phyloP scores from a whole-genome alignment of 2,113 vertebrate genomes.

The Sander lucioperca region DNA sequence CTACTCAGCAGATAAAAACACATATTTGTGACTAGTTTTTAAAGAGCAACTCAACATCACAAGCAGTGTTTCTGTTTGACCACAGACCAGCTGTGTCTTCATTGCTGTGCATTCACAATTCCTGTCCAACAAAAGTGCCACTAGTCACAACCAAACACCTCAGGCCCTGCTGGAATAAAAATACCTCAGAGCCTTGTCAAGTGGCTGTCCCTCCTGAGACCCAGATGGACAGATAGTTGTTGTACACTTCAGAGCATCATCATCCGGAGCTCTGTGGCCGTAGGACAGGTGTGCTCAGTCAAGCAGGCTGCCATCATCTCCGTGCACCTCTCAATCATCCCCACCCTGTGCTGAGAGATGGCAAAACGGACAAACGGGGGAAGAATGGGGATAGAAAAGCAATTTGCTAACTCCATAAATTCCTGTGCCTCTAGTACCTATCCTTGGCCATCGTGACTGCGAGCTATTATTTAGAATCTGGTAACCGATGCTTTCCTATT shows the following conservation, averaged over 20 bases:
- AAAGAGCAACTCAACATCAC: neutral
- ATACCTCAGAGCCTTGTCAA: conserved; percentile 63
- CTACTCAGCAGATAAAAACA: neutral
- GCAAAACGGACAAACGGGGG: conserved; percentile 56
- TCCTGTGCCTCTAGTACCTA: conserved; percentile 61
- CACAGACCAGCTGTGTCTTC: conserved; percentile 31
- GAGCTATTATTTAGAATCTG: conserved; percentile 82
- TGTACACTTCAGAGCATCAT: conserved; percentile 58
- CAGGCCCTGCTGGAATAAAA: conserved; percentile 62
- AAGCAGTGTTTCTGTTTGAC: neutral
- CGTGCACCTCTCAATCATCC: conserved; percentile 68
- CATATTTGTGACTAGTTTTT: neutral
- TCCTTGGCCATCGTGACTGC: conserved; percentile 68
- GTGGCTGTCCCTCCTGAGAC: conserved; percentile 50
- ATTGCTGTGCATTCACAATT: conserved; percentile 26
- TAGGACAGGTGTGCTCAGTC: conserved; percentile 68
- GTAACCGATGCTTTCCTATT: conserved; percentile 82
- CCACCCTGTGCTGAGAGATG: conserved; percentile 46
- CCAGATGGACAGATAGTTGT: conserved; percentile 55
- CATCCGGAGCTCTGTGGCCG: conserved; percentile 55
- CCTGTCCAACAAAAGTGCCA: conserved; percentile 48
- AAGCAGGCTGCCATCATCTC: conserved; percentile 54
- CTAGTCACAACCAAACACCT: conserved; percentile 44
- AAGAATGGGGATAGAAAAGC: conserved; percentile 77
- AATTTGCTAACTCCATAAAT: conserved; percentile 83